Evolutionary conservation across 2,113 vertebrate genomes (phyloP).

Genomic region (Empidonax alnorum): DNA sequence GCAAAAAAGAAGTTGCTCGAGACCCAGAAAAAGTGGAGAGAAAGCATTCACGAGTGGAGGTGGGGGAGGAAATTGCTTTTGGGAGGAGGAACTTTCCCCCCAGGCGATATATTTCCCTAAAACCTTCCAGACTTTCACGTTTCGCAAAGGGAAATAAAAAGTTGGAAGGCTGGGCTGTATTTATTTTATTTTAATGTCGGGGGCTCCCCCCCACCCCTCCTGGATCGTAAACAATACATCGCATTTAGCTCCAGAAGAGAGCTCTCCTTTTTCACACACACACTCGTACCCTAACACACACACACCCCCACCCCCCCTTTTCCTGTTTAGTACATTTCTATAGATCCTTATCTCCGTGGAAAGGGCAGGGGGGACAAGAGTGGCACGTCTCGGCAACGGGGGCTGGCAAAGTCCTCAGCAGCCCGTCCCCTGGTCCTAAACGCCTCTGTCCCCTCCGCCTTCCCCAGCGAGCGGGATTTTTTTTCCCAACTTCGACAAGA

Average conservation of each 20-base stretch:
- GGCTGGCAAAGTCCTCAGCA: neutral
- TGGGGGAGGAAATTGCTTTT: slow-evolving; percentile 57
- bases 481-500: neutral
- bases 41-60: slow-evolving; percentile 9
- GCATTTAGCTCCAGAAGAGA: slow-evolving; percentile 32
- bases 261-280: neutral
- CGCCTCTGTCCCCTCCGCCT: slow-evolving; percentile 22
- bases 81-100: slow-evolving; percentile 61
- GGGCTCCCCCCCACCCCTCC: slow-evolving; percentile 6
- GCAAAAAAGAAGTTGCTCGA: slow-evolving; percentile 42
- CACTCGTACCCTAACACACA: neutral
- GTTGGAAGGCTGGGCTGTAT: neutral
- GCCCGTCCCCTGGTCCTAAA: neutral
- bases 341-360: slow-evolving; percentile 36
- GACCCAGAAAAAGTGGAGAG: slow-evolving; percentile 20
- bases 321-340: slow-evolving; percentile 55
- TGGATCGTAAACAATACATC: slow-evolving; percentile 18
- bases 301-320: neutral
- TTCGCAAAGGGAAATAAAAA: slow-evolving; percentile 68
- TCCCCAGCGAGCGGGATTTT: neutral
- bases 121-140: slow-evolving; percentile 59
- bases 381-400: neutral
- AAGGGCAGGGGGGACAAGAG: neutral
- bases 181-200: slow-evolving; percentile 55
- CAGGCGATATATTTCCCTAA: slow-evolving; percentile 68